phyloP scores from a whole-genome alignment of 1,140 invertebrate genomes.

The Drosophila virilis region DNA sequence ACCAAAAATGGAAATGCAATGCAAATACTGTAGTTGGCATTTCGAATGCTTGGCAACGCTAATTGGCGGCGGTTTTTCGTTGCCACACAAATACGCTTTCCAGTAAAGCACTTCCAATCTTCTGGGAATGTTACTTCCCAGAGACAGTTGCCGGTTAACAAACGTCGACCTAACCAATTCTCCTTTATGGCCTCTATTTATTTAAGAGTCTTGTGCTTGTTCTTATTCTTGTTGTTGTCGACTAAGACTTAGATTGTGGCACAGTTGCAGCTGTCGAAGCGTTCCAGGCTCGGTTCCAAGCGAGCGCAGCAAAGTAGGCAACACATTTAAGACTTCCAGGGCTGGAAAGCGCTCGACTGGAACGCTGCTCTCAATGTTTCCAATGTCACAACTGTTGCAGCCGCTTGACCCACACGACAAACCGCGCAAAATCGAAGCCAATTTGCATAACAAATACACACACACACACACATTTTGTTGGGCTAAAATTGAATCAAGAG shows the following conservation, averaged over 20 bases:
- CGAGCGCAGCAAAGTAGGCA: slow-evolving; percentile 15
- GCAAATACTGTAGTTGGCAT: not conserved
- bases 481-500: not conserved
- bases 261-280: not conserved
- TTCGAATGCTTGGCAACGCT: not conserved
- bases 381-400: slow-evolving; percentile 16
- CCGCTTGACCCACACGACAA: slow-evolving; percentile 9
- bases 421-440: slow-evolving; percentile 9
- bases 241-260: not conserved
- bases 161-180: too few relatives aligned
- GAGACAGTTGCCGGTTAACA: too few relatives aligned
- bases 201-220: not conserved
- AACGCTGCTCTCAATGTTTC: not conserved
- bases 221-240: not conserved
- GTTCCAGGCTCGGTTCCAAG: too few relatives aligned
- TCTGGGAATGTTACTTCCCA: too few relatives aligned
- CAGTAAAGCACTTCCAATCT: too few relatives aligned
- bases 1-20: not conserved
- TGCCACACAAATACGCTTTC: too few relatives aligned
- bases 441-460: slow-evolving; percentile 8
- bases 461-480: not conserved
- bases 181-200: too few relatives aligned
- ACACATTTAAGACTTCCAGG: not conserved
- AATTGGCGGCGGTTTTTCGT: slow-evolving; percentile 1
- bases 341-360: not conserved